Conservation (phyloP, 2,797 vertebrate genomes). For the Lycodopsis pacificus region DNA sequence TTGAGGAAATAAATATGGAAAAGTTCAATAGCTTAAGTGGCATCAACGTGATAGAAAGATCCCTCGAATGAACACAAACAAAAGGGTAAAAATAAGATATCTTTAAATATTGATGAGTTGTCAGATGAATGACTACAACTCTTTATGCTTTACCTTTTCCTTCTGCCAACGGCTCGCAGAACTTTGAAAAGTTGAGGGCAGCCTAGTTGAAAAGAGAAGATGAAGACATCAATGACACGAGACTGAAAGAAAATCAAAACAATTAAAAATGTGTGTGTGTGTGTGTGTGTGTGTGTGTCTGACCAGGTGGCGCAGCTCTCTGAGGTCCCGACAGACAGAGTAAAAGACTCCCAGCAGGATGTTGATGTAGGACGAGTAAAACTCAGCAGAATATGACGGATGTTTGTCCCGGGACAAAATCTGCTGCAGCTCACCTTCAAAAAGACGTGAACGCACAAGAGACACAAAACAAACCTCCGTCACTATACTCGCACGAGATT, state of each 20-base stretch:
- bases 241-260: constrained; percentile 31
- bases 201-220: constrained; percentile 84
- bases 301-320: constrained; percentile 96
- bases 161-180: constrained; percentile 92
- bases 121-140: constrained; percentile 38
- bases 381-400: constrained; percentile 90
- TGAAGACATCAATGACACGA: constrained; percentile 2
- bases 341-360: constrained; percentile 98
- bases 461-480: neutral
- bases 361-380: constrained; percentile 95
- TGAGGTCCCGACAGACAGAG: constrained; percentile 94
- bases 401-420: constrained; percentile 91
- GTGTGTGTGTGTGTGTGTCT: constrained; percentile 53
- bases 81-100: neutral
- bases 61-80: constrained; percentile 9
- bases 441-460: neutral
- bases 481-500: neutral
- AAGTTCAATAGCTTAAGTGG: neutral
- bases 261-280: neutral
- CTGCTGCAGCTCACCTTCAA: constrained; percentile 91
- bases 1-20: neutral
- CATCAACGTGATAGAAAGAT: neutral
- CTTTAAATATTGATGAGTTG: constrained; percentile 34
- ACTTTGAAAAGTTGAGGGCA: constrained; percentile 94
- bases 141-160: constrained; percentile 88